Base-by-base conservation (phyloP, 23 tunicate species). In the Oikopleura dioica region DNA sequence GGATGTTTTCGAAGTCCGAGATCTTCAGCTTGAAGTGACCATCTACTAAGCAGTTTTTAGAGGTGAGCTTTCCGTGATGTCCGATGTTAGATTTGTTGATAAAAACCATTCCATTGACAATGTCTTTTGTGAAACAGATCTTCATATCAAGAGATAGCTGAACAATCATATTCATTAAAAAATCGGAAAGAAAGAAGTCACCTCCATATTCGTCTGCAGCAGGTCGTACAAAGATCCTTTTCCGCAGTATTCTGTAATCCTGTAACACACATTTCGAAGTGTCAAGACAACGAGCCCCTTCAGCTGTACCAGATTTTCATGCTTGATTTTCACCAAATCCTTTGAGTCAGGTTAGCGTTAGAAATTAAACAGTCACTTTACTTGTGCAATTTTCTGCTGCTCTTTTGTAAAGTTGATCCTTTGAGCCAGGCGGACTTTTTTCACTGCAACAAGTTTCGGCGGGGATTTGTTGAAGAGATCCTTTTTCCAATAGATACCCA, bases 221-320 rank as follows among this genome's bases (percentile, higher is more conserved):
- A 63, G 26, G 26, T 63, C 72, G 26, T 63, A 63, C 72, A 63
- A 63, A 28, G 72, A 63, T 63, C 72, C 72, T 63, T 63, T 63
- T 23, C 72, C 26, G 33, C 72, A 63, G 33, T 63, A 63, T 63
- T 63, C 72, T 24, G 72, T 21, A 21, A 63, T 28, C 33, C 72
- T 23, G 26, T 12, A 63, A 21, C 30, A 23, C 29, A 63, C 72
- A 63, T 63, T 63, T 63, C 72, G 72, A 63, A 63, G 32, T 16
- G 33, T 12, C 2, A 63, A 28, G 2, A 31, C 5, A 23, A 63
- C 72, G 33, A 63, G 16, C 5, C 72, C 72, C 33, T 63, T 63
- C 16, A 63, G 26, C 26, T 63, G 72, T 2, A 28, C 72, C 16
- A 63, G 16, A 63, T 63, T 63, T 63, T 63, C 72, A 31, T 63